Evolutionary conservation across 2,888 invertebrate species (phyloP).

Genomic region (Rhagophthalmus giganteus): DNA sequence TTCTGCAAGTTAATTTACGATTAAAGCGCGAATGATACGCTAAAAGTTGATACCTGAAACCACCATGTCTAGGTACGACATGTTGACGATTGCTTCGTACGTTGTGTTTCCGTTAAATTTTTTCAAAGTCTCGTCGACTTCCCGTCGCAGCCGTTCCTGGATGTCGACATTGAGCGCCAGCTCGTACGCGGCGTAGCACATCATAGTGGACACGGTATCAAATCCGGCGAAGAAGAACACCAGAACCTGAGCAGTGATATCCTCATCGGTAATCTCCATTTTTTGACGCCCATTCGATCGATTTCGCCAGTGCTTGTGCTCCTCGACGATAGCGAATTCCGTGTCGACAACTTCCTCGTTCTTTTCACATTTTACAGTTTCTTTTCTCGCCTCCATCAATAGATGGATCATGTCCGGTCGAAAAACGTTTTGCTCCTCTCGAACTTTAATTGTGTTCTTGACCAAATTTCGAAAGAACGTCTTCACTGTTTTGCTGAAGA

Average conservation of each 20-base stretch:
- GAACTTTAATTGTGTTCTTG: too few relatives aligned
- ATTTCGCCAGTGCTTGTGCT: too few relatives aligned
- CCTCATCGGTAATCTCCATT: constrained; percentile 51
- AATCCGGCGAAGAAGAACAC: constrained; percentile 57
- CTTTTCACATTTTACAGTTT: too few relatives aligned
- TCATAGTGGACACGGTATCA: constrained; percentile 53
- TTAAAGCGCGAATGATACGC: background rate
- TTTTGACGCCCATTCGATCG: too few relatives aligned
- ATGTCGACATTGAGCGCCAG: constrained; percentile 9
- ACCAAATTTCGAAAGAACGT: too few relatives aligned
- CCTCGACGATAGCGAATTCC: constrained; percentile 35
- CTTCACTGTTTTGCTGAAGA: too few relatives aligned
- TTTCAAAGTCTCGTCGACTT: constrained; percentile 3
- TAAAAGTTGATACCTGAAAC: background rate
- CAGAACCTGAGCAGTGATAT: constrained; percentile 60
- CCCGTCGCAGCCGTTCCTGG: constrained; percentile 5
- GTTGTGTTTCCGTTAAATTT: constrained; percentile 32
- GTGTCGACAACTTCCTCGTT: too few relatives aligned
- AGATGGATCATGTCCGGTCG: too few relatives aligned
- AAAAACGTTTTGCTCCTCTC: too few relatives aligned
- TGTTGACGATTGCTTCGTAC: constrained; percentile 38
- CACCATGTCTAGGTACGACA: constrained; percentile 45
- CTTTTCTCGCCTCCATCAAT: too few relatives aligned
- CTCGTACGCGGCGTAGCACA: constrained; percentile 59
- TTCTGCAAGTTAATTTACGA: constrained; percentile 45